phyloP scores from a whole-genome alignment of 2,113 vertebrate genomes.

The Meleagris gallopavo region DNA sequence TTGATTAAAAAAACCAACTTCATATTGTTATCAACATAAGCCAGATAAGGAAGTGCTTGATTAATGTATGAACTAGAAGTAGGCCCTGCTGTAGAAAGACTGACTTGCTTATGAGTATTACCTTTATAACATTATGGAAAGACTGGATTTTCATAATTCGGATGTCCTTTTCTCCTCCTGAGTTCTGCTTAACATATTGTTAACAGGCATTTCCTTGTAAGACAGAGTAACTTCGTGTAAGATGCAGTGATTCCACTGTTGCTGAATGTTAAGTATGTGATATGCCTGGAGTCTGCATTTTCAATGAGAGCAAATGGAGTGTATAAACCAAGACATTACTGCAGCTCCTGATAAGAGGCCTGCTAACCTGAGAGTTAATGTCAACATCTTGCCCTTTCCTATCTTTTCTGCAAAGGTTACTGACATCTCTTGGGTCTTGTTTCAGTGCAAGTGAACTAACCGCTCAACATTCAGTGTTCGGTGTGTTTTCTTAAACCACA shows the following conservation, averaged over 20 bases:
- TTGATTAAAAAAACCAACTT: too few species aligned
- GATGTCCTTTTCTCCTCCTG: slow-evolving; percentile 26
- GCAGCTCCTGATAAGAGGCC: slow-evolving; percentile 58
- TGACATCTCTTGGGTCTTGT: slow-evolving; percentile 14
- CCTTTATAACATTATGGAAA: not conserved
- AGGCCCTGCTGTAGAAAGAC: not conserved
- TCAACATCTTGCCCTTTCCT: slow-evolving; percentile 31
- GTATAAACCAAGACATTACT: slow-evolving; percentile 37
- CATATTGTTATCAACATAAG: not conserved
- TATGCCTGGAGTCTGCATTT: slow-evolving; percentile 54
- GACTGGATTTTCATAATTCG: slow-evolving; percentile 42
- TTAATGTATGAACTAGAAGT: not conserved
- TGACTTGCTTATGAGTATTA: not conserved
- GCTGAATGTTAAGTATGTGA: slow-evolving; percentile 41
- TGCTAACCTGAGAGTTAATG: slow-evolving; percentile 9
- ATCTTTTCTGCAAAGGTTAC: slow-evolving; percentile 36
- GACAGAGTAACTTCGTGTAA: slow-evolving; percentile 48
- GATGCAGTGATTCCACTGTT: not conserved
- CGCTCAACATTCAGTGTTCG: slow-evolving; percentile 19
- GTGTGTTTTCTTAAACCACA: not conserved
- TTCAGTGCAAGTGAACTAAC: slow-evolving; percentile 6
- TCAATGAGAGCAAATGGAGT: slow-evolving; percentile 60
- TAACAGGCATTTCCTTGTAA: slow-evolving; percentile 52
- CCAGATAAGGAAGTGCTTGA: not conserved
- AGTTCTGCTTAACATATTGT: slow-evolving; percentile 42